Evolutionary conservation across 2,888 invertebrate genomes (phyloP).

Genomic region (Odontocerum albicorne): DNA sequence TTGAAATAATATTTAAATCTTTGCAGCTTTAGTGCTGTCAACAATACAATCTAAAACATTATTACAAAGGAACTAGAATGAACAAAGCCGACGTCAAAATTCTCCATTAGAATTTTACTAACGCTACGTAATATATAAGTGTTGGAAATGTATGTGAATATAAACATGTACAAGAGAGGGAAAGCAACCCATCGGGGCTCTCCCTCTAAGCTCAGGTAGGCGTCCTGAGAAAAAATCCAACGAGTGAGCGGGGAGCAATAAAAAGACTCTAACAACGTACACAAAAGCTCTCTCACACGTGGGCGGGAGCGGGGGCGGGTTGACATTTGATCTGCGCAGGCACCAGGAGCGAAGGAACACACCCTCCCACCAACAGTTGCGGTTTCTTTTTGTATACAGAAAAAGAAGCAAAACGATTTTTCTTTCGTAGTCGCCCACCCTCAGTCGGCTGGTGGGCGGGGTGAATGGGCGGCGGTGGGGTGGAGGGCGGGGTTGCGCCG

Average conservation of each 20-base stretch:
- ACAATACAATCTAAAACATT: too few relatives aligned
- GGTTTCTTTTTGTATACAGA: slow-evolving; percentile 32
- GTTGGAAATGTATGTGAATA: too few relatives aligned
- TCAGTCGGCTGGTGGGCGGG: slow-evolving; percentile 50
- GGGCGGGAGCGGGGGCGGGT: slow-evolving; percentile 35
- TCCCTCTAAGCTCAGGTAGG: slow-evolving; percentile 18
- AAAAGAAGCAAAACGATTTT: slow-evolving; percentile 49
- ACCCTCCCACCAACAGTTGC: slow-evolving; percentile 28
- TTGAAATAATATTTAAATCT: too few relatives aligned
- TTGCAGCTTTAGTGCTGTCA: too few relatives aligned
- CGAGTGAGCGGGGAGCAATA: slow-evolving; percentile 8
- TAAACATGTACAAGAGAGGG: too few relatives aligned
- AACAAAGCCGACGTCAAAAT: too few relatives aligned
- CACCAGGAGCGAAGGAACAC: slow-evolving; percentile 16
- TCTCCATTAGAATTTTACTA: too few relatives aligned
- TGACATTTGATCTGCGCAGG: slow-evolving; percentile 32
- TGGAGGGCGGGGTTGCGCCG: slow-evolving; percentile 50
- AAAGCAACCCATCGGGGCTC: too few relatives aligned
- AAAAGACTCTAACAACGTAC: slow-evolving; percentile 18
- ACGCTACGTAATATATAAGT: too few relatives aligned
- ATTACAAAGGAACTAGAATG: too few relatives aligned
- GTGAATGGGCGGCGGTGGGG: slow-evolving; percentile 46
- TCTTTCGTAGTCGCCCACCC: slow-evolving; percentile 45
- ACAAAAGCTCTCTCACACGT: slow-evolving; percentile 38
- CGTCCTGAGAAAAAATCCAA: slow-evolving; percentile 10